These are phyloP conservation scores for Gallinago stenura DNA, from an alignment of 2,797 vertebrate species.

Conservation along the genomic window DNA sequence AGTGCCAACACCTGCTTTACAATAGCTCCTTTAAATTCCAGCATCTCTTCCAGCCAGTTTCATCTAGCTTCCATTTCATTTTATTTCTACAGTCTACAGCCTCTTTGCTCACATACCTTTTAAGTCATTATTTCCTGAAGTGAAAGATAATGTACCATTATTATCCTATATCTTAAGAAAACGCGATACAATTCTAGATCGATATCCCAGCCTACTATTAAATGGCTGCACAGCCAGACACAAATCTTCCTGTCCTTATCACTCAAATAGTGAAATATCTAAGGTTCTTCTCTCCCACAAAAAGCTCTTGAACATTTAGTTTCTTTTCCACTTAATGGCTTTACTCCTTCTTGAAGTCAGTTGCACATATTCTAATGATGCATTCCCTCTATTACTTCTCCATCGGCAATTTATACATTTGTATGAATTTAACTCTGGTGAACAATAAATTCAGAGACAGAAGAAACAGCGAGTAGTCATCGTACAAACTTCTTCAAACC, in stretches of 20 bases:
- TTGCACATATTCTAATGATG: background rate
- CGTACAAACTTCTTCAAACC: background rate
- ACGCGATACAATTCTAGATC: constrained; percentile 66
- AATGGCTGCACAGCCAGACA: constrained; percentile 51
- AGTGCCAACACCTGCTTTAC: constrained; percentile 1
- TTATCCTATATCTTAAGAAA: constrained; percentile 60
- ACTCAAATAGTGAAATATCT: constrained; percentile 68
- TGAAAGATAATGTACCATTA: constrained; percentile 72
- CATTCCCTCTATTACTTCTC: background rate
- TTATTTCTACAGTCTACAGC: constrained; percentile 53
- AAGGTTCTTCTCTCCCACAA: constrained; percentile 21
- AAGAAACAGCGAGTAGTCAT: constrained; percentile 5
- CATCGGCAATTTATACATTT: constrained; percentile 16
- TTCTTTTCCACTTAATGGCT: background rate
- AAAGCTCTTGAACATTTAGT: constrained; percentile 4
- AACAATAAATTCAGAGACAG: constrained; percentile 34
- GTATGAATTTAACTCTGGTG: background rate
- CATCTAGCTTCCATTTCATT: constrained; percentile 47
- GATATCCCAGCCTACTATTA: constrained; percentile 68
- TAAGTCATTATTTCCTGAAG: constrained; percentile 73
- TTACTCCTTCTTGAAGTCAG: background rate
- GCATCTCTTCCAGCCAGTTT: constrained; percentile 9
- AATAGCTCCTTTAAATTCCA: constrained; percentile 1
- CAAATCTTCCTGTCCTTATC: constrained; percentile 70
- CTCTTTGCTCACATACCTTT: constrained; percentile 55